Percentiles rank a stretch among this genome's conserved stretches.
Evolutionary conservation across 2,113 vertebrate species (phyloP).

Genomic region (Ameiurus melas): DNA sequence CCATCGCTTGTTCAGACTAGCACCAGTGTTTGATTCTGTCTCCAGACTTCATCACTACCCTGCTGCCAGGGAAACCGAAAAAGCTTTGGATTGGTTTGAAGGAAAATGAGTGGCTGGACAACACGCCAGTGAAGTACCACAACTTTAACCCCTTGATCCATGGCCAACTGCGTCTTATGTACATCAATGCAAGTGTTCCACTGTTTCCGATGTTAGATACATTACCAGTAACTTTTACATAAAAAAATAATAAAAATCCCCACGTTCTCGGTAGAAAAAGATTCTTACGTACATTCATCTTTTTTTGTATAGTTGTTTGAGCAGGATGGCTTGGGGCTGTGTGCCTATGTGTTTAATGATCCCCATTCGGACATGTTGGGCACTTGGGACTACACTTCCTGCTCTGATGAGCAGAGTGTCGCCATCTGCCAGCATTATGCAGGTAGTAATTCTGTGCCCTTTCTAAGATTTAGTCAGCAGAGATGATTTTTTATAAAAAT

Average conservation of each 20-base stretch:
- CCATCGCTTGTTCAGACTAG: background rate
- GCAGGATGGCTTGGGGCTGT: constrained; percentile 75
- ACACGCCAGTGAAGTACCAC: constrained; percentile 70
- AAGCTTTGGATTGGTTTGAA: constrained; percentile 88
- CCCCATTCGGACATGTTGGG: constrained; percentile 79
- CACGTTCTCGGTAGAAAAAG: background rate
- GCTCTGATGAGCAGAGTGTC: constrained; percentile 72
- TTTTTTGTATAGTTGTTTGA: constrained; percentile 72
- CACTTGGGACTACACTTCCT: constrained; percentile 89
- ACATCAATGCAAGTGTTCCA: constrained; percentile 74
- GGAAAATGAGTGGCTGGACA: constrained; percentile 79
- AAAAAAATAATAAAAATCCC: too few relatives aligned
- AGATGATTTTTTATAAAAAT: background rate
- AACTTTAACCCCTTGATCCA: constrained; percentile 87
- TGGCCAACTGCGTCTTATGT: constrained; percentile 72
- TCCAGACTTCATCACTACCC: constrained; percentile 89
- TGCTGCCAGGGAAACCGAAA: constrained; percentile 69
- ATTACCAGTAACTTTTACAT: background rate
- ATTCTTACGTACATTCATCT: background rate
- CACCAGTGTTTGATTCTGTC: background rate
- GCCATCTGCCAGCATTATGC: constrained; percentile 81
- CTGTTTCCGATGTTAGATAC: background rate
- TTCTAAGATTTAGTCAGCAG: background rate
- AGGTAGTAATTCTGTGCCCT: background rate
- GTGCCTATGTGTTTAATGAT: constrained; percentile 81